A percentile compares a stretch with the other conserved stretches of the same genome.
phyloP scores from a whole-genome alignment of 2,113 vertebrate genomes.

The Camelus bactrianus region DNA sequence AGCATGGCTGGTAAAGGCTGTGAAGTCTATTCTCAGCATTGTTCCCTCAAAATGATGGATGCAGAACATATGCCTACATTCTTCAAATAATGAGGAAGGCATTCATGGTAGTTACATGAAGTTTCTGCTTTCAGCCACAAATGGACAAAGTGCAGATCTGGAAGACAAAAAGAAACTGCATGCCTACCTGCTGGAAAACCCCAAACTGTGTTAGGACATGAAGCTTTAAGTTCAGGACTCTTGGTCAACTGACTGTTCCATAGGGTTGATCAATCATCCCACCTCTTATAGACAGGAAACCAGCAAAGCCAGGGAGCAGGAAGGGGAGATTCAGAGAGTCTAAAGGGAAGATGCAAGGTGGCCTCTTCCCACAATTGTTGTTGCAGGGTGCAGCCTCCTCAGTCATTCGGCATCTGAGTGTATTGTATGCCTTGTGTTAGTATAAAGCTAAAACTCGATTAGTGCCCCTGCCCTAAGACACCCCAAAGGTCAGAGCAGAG shows the following conservation, averaged over 20 bases:
- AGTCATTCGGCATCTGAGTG: neutral
- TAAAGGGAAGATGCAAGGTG: neutral
- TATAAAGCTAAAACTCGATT: neutral
- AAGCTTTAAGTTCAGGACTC: neutral
- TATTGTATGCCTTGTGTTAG: neutral
- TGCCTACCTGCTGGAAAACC: neutral
- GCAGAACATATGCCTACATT: neutral
- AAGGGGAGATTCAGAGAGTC: neutral
- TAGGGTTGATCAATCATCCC: neutral
- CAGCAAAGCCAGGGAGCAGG: neutral
- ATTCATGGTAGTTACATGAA: neutral
- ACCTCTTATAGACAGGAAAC: neutral
- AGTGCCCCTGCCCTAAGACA: neutral
- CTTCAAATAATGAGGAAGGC: neutral
- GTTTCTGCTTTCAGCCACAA: slow-evolving; percentile 14
- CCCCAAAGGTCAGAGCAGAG: neutral
- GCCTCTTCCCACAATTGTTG: neutral
- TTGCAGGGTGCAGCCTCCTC: neutral
- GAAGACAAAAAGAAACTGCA: neutral
- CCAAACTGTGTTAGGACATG: neutral
- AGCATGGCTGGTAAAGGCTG: neutral
- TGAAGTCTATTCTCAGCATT: neutral
- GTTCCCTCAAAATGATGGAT: neutral
- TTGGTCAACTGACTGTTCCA: neutral
- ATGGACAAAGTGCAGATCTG: neutral